Percentiles rank a stretch among this genome's conserved stretches.
These are phyloP conservation scores for Acanthisitta chloris DNA, from an alignment of 2,113 vertebrate genomes.

Conservation along the genomic window DNA sequence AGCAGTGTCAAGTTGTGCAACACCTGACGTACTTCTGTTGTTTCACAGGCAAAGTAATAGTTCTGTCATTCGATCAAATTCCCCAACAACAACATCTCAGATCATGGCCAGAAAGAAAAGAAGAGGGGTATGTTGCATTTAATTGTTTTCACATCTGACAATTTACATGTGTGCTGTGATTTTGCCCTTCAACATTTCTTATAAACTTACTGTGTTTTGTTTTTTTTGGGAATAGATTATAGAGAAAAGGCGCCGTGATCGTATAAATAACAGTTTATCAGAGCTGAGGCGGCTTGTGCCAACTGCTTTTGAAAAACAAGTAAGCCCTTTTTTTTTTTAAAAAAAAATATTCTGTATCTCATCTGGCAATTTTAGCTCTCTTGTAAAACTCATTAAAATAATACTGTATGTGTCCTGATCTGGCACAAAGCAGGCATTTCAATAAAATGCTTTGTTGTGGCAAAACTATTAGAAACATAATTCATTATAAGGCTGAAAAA, in stretches of 20 bases:
- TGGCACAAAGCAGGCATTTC: slow-evolving; percentile 73
- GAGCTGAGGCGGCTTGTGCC: slow-evolving; percentile 92
- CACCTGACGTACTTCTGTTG: slow-evolving; percentile 59
- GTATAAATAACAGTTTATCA: slow-evolving; percentile 94
- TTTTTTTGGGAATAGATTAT: slow-evolving; percentile 83
- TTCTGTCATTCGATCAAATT: slow-evolving; percentile 83
- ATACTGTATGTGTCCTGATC: slow-evolving; percentile 76
- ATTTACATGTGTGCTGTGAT: not conserved
- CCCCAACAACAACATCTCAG: slow-evolving; percentile 88
- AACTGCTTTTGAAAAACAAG: slow-evolving; percentile 95
- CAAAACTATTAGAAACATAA: slow-evolving; percentile 79
- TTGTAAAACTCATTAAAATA: slow-evolving; percentile 79
- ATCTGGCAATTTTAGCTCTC: slow-evolving; percentile 70
- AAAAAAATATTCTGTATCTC: slow-evolving; percentile 51
- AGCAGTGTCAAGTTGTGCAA: not conserved
- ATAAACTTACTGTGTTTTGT: slow-evolving; percentile 49
- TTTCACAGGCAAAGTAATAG: slow-evolving; percentile 78
- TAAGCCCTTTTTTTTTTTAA: slow-evolving; percentile 61
- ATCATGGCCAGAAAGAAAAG: slow-evolving; percentile 93
- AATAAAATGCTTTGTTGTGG: slow-evolving; percentile 84
- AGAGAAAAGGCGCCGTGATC: slow-evolving; percentile 93
- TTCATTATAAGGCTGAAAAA: slow-evolving; percentile 78
- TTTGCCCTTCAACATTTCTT: slow-evolving; percentile 30
- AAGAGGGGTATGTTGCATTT: slow-evolving; percentile 78
- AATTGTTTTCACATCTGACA: not conserved